Base-by-base conservation (phyloP, 1,140 invertebrate species). In the Panulirus ornatus region DNA sequence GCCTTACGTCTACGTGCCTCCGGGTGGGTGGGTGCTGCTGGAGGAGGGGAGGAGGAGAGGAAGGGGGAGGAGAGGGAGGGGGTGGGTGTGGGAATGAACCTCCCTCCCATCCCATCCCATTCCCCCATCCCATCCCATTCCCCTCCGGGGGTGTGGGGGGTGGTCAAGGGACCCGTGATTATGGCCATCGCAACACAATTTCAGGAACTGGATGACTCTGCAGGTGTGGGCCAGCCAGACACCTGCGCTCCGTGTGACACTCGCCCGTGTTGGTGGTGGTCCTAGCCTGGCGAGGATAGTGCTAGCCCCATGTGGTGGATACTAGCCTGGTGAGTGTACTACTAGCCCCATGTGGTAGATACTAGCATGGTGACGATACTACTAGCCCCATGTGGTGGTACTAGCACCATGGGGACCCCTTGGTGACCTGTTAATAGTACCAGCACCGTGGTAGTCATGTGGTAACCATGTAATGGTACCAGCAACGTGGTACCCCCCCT, bases 141-240 rank as follows among this genome's bases (percentile, higher is more conserved):
- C 8, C 58, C 58, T 70, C 27, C 27, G 2, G 36, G 22, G 66
- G 22, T 30, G 66, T n/a, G 22, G 36, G n/a, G 66, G 66, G 36
- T n/a, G 66, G 58, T 6, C 19, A 22, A 47, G 5, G 44, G 44
- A 47, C 44, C 44, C 14, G 70, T 73, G 30, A 73, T 73, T 19
- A 73, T 73, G 22, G 14, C 3, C 38, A 3, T 2, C 8, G 2
- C 8, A 38, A 73, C 70, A 73, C 30, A 73, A 36, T 73, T 73
- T 36, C 30, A 73, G 30, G 70, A 73, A 73, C 30, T 30, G 19
- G 70, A 73, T 73, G 70, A 73, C 70, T 36, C 5, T 73, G 70
- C 70, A 73, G 30, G 70, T n/a, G 38, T 36, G n/a, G 30, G 16
- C 30, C 30, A 73, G 11, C 30, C 70, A 36, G 3, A 27, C 70